Percentiles rank a stretch among this genome's conserved stretches.
phyloP scores from a whole-genome alignment of 2,113 vertebrate genomes.

The Cichladusa arquata region DNA sequence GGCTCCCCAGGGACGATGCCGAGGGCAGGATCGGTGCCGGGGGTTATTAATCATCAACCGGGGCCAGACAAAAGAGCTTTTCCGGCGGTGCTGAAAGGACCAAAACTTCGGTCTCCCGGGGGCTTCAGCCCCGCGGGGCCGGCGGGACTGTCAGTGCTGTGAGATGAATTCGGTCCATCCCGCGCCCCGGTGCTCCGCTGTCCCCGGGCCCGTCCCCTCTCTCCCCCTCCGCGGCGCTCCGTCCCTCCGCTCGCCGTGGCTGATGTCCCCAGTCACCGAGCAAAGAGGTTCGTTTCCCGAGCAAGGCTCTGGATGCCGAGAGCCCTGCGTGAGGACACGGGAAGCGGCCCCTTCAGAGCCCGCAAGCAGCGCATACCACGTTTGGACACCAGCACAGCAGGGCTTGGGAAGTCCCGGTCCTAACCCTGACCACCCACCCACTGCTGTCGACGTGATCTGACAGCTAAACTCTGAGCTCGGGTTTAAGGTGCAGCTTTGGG shows the following conservation, averaged over 20 bases:
- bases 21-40: neutral
- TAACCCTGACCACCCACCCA: neutral
- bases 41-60: neutral
- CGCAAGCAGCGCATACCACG: rapidly evolving
- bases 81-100: neutral
- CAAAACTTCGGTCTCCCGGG: neutral
- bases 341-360: neutral
- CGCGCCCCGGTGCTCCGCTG: neutral
- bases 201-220: too few species aligned
- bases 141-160: neutral
- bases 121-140: neutral
- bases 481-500: neutral
- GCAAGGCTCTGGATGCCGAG: neutral
- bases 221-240: too few species aligned
- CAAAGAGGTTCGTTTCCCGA: neutral
- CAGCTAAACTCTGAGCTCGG: neutral
- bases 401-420: neutral
- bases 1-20: neutral
- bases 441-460: neutral
- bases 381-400: neutral
- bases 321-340: neutral
- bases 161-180: neutral
- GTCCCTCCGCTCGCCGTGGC: neutral
- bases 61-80: neutral
- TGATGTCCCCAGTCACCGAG: neutral